Evolutionary conservation across 2,113 vertebrate genomes (phyloP), one percentile per base, ranked within the genome.

Genomic region (Arvicanthis niloticus): DNA sequence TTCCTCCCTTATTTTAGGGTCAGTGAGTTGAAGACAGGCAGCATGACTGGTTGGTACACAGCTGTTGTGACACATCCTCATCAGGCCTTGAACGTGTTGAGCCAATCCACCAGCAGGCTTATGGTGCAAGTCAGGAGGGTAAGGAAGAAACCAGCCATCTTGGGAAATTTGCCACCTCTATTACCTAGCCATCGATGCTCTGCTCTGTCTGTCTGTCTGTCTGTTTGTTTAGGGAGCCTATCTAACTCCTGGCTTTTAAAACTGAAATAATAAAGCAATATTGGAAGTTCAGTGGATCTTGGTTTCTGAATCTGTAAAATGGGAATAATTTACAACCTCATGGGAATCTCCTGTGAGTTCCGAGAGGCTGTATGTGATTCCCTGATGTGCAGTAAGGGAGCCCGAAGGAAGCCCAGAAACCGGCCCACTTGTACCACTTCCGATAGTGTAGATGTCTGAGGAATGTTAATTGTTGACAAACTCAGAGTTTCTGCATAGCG

Each of bases 351-450:
- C 37, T 5, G 65, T 34, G 65, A 62, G 42, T 37, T 37, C 11
- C 3, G 0, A 1, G 72, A 88, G 56, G 26, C 65, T 0, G 0
- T 0, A 3, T 12, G 5, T 26, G 48, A 73, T 56, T 37, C 9
- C 15, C 19, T 65, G 29, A 29, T 0, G 0, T 24, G 53, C 7
- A 17, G 0, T 5, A 15, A 16, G 12, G 51, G 78, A 42, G 53
- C 82, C 34, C 5, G 45, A 51, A 16, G 0, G 70, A 68, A 45
- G 56, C 65, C 31, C 17, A 5, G 62, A 75, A 29, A 12, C 34
- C 19, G 53, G 34, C 5, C 1, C 2, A 10, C 45, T 56, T 7
- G 0, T 10, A 3, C 77, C 15, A 9, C 29, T 3, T 40, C 42
- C 0, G 70, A 53, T 1, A 17, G 58, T 0, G 9, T 24, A 62